phyloP scores from a whole-genome alignment of 2,888 invertebrate genomes.

The Buathra laborator region DNA sequence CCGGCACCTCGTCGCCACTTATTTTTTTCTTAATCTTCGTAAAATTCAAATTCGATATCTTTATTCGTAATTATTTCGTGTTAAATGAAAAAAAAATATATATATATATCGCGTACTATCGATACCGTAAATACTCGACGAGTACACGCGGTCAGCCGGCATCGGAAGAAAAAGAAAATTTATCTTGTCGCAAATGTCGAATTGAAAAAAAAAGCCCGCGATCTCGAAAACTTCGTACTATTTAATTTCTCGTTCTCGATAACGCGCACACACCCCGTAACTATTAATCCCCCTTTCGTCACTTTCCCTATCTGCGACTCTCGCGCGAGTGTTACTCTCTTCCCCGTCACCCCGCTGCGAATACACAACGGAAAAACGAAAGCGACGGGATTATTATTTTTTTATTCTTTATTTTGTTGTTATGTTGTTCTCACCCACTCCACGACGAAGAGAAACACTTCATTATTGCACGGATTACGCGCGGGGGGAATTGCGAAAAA shows the following conservation, averaged over 20 bases:
- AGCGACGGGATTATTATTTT: neutral
- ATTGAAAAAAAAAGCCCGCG: constrained; percentile 38
- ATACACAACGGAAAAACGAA: too few relatives aligned
- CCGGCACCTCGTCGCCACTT: constrained; percentile 54
- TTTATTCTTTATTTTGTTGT: neutral
- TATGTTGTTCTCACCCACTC: constrained; percentile 11
- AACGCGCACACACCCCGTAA: constrained; percentile 28
- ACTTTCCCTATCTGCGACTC: constrained; percentile 31
- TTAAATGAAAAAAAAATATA: neutral
- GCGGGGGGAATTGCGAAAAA: constrained; percentile 45
- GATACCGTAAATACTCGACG: neutral
- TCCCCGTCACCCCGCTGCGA: too few relatives aligned
- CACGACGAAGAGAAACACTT: constrained; percentile 38
- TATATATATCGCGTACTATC: neutral
- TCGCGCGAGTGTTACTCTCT: neutral
- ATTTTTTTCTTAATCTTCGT: neutral
- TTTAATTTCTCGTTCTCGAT: neutral
- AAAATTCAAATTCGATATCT: constrained; percentile 3
- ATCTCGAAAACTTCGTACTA: neutral
- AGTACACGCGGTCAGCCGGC: constrained; percentile 55
- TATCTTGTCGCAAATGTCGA: constrained; percentile 67
- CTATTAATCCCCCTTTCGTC: constrained; percentile 48
- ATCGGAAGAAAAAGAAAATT: constrained; percentile 58
- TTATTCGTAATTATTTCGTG: neutral
- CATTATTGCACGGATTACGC: constrained; percentile 35